phyloP scores from a whole-genome alignment of 2,113 vertebrate genomes.

The Clarias magur region DNA sequence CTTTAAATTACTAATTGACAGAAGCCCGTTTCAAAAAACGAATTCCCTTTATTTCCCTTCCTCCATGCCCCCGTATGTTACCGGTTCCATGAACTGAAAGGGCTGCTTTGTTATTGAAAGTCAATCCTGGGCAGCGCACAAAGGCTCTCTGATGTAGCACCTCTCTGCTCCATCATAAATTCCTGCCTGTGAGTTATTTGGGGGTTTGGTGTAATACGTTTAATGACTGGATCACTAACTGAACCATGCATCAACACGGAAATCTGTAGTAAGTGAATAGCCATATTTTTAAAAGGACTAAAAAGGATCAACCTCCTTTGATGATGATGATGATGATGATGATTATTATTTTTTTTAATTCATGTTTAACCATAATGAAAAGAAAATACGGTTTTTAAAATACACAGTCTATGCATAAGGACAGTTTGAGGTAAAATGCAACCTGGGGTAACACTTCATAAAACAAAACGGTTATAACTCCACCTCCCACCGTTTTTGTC shows the following conservation, averaged over 20 bases:
- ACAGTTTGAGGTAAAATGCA: no score
- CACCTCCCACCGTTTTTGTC: no score
- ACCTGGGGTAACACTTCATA: no score
- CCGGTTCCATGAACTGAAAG: slow-evolving; percentile 62
- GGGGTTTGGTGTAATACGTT: neutral
- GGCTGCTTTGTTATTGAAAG: slow-evolving; percentile 65
- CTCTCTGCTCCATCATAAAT: neutral
- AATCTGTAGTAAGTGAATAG: neutral
- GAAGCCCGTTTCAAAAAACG: slow-evolving; percentile 20
- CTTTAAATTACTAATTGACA: slow-evolving; percentile 12
- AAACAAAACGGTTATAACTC: no score
- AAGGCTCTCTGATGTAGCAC: neutral
- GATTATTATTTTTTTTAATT: neutral
- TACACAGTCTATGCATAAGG: no score
- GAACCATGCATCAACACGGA: neutral
- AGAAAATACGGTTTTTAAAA: no score
- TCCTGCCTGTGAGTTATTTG: slow-evolving; percentile 17
- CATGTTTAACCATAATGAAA: neutral
- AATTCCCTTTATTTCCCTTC: slow-evolving; percentile 62
- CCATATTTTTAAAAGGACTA: neutral
- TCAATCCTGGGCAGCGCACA: slow-evolving; percentile 47
- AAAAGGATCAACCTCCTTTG: neutral
- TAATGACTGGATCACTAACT: neutral
- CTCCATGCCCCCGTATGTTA: slow-evolving; percentile 39
- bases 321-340: no score